Evolutionary conservation across 2,113 vertebrate genomes (phyloP).

Genomic region (Euleptes europaea): DNA sequence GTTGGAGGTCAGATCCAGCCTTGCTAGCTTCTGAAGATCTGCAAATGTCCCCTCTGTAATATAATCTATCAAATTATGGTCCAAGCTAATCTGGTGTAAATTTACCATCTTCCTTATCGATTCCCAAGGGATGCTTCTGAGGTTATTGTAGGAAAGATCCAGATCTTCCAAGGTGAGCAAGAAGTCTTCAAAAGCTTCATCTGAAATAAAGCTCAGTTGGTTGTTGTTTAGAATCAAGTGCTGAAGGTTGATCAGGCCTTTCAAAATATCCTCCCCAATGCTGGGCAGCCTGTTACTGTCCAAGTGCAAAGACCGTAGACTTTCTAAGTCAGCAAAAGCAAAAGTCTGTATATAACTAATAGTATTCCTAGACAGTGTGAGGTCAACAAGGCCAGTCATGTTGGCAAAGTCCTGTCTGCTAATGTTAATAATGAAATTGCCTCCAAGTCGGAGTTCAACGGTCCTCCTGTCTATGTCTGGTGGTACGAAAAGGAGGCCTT

Average conservation of each 20-base stretch:
- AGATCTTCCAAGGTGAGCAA: slow-evolving; percentile 91
- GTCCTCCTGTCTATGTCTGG: slow-evolving; percentile 92
- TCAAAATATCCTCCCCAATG: slow-evolving; percentile 89
- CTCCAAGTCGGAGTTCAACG: slow-evolving; percentile 93
- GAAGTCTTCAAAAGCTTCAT: slow-evolving; percentile 90
- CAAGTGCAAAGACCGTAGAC: slow-evolving; percentile 91
- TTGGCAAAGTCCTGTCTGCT: slow-evolving; percentile 94
- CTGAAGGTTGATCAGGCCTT: slow-evolving; percentile 93
- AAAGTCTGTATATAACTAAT: slow-evolving; percentile 94
- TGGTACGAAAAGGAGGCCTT: slow-evolving; percentile 95
- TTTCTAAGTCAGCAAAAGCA: slow-evolving; percentile 94
- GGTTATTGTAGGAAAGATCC: slow-evolving; percentile 97
- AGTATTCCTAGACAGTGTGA: slow-evolving; percentile 95
- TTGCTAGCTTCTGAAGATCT: slow-evolving; percentile 90
- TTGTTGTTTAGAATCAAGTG: slow-evolving; percentile 98
- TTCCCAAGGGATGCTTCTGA: slow-evolving; percentile 91
- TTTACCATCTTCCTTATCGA: slow-evolving; percentile 93
- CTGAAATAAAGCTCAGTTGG: slow-evolving; percentile 86
- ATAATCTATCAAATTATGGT: slow-evolving; percentile 92
- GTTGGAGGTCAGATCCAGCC: slow-evolving; percentile 94
- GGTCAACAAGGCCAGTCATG: slow-evolving; percentile 96
- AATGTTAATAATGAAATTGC: slow-evolving; percentile 96
- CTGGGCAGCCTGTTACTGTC: slow-evolving; percentile 93
- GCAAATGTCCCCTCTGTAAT: slow-evolving; percentile 93
- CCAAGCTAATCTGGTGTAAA: slow-evolving; percentile 95